Base-by-base conservation (phyloP, 2,888 invertebrate genomes). In the Oegoconia quadripuncta region DNA sequence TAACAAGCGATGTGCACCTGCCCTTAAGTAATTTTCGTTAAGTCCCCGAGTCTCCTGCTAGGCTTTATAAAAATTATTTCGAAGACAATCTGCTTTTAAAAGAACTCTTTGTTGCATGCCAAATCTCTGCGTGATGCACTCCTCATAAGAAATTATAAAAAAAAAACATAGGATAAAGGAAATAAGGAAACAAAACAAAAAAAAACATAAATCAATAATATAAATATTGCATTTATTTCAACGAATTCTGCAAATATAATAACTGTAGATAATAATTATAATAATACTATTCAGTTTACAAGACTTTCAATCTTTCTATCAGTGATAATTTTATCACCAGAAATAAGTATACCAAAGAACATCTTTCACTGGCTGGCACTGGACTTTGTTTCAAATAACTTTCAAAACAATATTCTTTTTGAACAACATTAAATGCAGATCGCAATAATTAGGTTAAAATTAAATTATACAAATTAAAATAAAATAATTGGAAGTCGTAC, bases 141-240 rank as follows among this genome's bases (percentile, higher is more conserved):
- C 32, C n/a, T 59, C 57, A 61, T 44, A 67, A 67, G 59, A 64
- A 64, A 68, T 65, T n/a, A 64, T 63, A 69, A 55, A 64, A 69
- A 55, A 72, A 55, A 63, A 78, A 78, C 64, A 66, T 35, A 78
- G 70, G 72, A 74, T 64, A 79, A 44, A 36, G 37, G 34, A 44
- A 44, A 40, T 38, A 73, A 80, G 76, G 74, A 79, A 78, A 73
- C 64, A 14, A 66, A 59, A 66, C 66, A 71, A 64, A 60, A 78
- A 74, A 84, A 80, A 80, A 81, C 80, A 80, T 81, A 83, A 81
- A 70, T 82, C 79, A 84, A 82, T 86, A 88, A 88, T 88, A 87
- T 88, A 88, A 88, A 88, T 88, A 88, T 88, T 88, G 82, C 80
- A 83, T 88, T 88, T 88, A 88, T 88, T 87, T 88, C 81, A 88